phyloP scores from a whole-genome alignment of 2,888 invertebrate species.

The Notocelia uddmanniana region DNA sequence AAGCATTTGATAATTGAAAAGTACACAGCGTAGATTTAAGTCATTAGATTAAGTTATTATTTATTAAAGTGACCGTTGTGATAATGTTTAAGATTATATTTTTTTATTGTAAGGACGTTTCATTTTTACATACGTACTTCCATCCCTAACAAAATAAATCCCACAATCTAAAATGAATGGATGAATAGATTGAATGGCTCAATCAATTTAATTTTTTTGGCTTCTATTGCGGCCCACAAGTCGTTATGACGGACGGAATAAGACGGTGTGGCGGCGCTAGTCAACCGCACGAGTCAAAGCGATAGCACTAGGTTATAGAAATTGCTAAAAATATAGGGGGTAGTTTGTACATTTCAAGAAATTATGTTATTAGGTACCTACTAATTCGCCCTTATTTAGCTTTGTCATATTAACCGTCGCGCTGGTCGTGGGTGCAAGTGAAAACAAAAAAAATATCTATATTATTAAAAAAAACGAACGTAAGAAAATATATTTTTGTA shows the following conservation, averaged over 20 bases:
- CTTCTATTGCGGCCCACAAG: too few relatives aligned
- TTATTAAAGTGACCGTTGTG: slow-evolving; percentile 74
- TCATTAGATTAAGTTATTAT: slow-evolving; percentile 65
- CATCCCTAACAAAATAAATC: too few relatives aligned
- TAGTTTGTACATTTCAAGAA: background rate
- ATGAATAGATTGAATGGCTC: too few relatives aligned
- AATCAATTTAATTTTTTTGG: too few relatives aligned
- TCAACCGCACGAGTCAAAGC: too few relatives aligned
- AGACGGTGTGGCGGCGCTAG: too few relatives aligned
- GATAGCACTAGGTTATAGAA: too few relatives aligned
- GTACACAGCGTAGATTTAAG: slow-evolving; percentile 81
- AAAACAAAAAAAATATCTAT: slow-evolving; percentile 42
- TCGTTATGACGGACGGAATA: too few relatives aligned
- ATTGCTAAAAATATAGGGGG: slow-evolving; percentile 4
- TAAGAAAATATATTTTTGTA: slow-evolving; percentile 19
- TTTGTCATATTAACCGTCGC: slow-evolving; percentile 55
- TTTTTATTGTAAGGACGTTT: slow-evolving; percentile 50
- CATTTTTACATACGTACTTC: slow-evolving; percentile 4
- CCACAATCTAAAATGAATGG: too few relatives aligned
- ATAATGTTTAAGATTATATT: slow-evolving; percentile 75
- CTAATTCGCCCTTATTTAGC: slow-evolving; percentile 4
- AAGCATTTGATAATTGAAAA: slow-evolving; percentile 85
- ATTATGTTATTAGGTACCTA: background rate
- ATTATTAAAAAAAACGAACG: slow-evolving; percentile 23
- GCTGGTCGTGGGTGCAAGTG: slow-evolving; percentile 64